Evolutionary conservation across 1,140 invertebrate species (phyloP).

Genomic region (Latrodectus geometricus): DNA sequence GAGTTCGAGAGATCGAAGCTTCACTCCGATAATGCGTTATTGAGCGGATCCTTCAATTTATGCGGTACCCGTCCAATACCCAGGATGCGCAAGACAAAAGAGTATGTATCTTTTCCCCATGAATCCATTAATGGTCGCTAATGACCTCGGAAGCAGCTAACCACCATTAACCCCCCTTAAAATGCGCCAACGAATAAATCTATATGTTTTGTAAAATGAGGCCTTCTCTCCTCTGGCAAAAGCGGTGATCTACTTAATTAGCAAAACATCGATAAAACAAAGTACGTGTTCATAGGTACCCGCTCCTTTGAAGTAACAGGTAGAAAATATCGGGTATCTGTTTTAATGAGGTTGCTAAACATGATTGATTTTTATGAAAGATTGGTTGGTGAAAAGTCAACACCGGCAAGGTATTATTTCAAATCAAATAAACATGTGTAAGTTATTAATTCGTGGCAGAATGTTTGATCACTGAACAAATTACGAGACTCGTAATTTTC

Average conservation of each 20-base stretch:
- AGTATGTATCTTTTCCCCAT: neutral
- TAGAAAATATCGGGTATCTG: neutral
- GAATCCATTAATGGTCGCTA: neutral
- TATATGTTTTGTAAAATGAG: neutral
- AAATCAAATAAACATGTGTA: neutral
- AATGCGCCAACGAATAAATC: neutral
- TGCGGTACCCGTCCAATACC: neutral
- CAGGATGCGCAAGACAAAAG: neutral
- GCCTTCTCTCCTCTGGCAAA: neutral
- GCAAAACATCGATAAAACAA: neutral
- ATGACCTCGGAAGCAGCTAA: neutral
- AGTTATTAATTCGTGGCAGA: neutral
- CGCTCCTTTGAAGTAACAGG: neutral
- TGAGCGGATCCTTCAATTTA: neutral
- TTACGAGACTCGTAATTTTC: no score
- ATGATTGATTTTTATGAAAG: neutral
- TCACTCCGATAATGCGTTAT: neutral
- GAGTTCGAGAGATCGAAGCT: neutral
- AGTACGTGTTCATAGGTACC: neutral
- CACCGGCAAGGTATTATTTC: neutral
- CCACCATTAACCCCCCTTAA: neutral
- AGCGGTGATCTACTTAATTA: neutral
- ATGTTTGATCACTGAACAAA: no score
- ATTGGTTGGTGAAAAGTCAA: neutral
- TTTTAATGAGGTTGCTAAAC: neutral